phyloP scores from a whole-genome alignment of 2,888 invertebrate genomes.

The Aspidiotus destructor region DNA sequence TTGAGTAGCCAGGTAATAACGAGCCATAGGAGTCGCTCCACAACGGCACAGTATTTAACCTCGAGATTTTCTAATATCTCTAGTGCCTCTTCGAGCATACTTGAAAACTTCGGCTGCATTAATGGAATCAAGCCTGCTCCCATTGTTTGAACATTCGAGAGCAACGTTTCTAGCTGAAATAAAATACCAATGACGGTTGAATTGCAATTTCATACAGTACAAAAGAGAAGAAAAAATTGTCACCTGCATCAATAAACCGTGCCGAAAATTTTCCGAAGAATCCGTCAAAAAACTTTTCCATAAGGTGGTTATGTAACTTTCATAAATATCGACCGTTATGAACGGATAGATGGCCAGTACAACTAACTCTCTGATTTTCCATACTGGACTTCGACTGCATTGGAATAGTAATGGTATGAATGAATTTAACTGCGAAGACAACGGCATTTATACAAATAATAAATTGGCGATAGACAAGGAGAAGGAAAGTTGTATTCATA shows the following conservation, averaged over 20 bases:
- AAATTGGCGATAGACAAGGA: not conserved
- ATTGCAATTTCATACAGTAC: no score
- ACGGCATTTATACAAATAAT: slow-evolving; percentile 9
- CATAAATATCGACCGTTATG: slow-evolving; percentile 44
- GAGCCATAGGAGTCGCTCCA: no score
- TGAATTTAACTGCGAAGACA: slow-evolving; percentile 48
- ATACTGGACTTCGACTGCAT: slow-evolving; percentile 56
- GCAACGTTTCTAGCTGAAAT: no score
- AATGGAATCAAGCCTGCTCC: no score
- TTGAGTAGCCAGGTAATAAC: no score
- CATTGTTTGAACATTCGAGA: no score
- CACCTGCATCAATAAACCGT: slow-evolving; percentile 60
- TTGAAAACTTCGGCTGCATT: no score
- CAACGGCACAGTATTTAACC: no score
- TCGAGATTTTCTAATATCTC: no score
- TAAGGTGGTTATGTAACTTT: slow-evolving; percentile 40
- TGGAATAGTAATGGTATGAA: slow-evolving; percentile 55
- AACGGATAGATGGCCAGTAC: slow-evolving; percentile 59
- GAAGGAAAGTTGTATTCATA: slow-evolving; percentile 17
- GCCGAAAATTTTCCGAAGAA: slow-evolving; percentile 51
- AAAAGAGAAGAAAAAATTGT: no score
- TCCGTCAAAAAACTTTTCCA: slow-evolving; percentile 40
- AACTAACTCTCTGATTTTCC: slow-evolving; percentile 61
- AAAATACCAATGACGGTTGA: no score
- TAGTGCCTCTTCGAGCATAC: no score